A percentile compares a stretch with the other conserved stretches of the same genome.
Conservation (phyloP, 2,888 invertebrate species). For the Orthosia incerta region DNA sequence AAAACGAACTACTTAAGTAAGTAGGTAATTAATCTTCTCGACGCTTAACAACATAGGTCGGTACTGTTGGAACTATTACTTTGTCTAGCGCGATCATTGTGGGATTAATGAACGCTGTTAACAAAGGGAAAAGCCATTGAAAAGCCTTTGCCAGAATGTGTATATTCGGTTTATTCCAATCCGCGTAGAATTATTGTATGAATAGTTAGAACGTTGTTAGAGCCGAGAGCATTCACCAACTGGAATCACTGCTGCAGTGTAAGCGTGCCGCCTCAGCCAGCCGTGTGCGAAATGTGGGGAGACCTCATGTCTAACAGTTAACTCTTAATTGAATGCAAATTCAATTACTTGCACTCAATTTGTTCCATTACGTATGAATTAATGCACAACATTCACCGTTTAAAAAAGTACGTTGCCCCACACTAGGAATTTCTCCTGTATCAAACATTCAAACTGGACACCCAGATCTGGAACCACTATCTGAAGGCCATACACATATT, state of each 20-base stretch:
- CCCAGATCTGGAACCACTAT: too few relatives aligned
- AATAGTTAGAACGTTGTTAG: background rate
- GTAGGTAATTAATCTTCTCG: background rate
- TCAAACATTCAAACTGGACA: too few relatives aligned
- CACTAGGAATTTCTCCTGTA: too few relatives aligned
- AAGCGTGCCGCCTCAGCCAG: background rate
- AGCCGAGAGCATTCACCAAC: background rate
- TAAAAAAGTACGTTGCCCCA: too few relatives aligned
- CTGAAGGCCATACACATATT: too few relatives aligned
- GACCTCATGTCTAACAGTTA: slow-evolving; percentile 8
- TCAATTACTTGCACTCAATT: background rate
- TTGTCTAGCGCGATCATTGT: background rate
- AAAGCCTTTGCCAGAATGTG: background rate
- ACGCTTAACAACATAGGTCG: background rate
- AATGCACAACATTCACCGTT: background rate
- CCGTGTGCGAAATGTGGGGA: background rate
- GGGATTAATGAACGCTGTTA: background rate
- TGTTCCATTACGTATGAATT: background rate
- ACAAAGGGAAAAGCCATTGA: background rate
- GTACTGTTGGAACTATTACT: background rate
- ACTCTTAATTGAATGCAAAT: slow-evolving; percentile 21
- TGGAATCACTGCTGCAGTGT: background rate
- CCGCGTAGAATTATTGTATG: slow-evolving; percentile 4
- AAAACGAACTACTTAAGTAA: background rate
- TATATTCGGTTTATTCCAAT: slow-evolving; percentile 9